phyloP scores from a whole-genome alignment of 1,140 invertebrate species.

The Kradibia gibbosae region DNA sequence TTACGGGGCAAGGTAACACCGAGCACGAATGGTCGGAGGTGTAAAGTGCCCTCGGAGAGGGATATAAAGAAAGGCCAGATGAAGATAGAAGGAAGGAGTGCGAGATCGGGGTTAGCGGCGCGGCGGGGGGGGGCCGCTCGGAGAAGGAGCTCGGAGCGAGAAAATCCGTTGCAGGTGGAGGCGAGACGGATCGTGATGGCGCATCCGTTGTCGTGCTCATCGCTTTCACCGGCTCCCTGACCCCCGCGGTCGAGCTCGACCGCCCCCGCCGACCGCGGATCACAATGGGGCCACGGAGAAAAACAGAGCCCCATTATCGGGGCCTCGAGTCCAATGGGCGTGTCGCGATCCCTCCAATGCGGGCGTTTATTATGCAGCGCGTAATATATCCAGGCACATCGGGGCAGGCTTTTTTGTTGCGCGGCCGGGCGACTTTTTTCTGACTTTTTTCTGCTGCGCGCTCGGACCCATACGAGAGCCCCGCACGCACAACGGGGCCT shows the following conservation, averaged over 20 bases:
- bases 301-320: neutral
- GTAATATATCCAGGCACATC: neutral
- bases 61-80: too few species aligned
- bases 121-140: too few species aligned
- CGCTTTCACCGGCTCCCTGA: too few species aligned
- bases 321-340: neutral
- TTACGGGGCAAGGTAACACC: slow-evolving; percentile 22
- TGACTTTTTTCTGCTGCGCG: neutral
- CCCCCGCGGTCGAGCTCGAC: neutral
- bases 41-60: neutral
- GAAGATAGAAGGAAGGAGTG: too few species aligned
- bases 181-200: slow-evolving; percentile 11
- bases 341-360: slow-evolving; percentile 11
- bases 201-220: slow-evolving; percentile 28
- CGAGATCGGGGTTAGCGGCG: too few species aligned
- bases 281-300: slow-evolving; percentile 12
- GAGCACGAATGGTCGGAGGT: slow-evolving; percentile 24
- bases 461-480: neutral
- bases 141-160: too few species aligned
- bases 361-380: neutral
- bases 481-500: neutral
- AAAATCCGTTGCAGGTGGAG: slow-evolving; percentile 35
- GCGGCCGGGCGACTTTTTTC: neutral
- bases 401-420: neutral
- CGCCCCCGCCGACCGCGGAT: neutral